These are phyloP conservation scores for Melanostoma mellinum DNA, from an alignment of 2,888 invertebrate species.

Conservation along the genomic window DNA sequence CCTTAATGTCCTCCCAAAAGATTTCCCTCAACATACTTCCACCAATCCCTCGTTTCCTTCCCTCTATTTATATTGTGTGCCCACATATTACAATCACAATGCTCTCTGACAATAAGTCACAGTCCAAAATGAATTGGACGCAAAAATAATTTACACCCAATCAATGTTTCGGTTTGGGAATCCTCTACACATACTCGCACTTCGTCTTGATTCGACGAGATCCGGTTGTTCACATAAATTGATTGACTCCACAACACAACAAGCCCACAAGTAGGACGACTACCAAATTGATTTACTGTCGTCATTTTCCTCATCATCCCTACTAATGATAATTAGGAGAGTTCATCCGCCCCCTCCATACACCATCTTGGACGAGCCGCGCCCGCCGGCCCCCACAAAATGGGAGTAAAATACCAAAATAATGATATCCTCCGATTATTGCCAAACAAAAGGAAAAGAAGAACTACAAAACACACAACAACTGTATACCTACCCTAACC, in stretches of 20 bases:
- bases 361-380: slow-evolving; percentile 29
- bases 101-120: slow-evolving; percentile 56
- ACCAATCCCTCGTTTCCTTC: slow-evolving; percentile 12
- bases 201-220: slow-evolving; percentile 22
- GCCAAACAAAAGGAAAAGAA: slow-evolving; percentile 52
- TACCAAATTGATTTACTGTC: slow-evolving; percentile 69
- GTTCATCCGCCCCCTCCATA: slow-evolving; percentile 56
- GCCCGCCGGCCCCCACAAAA: slow-evolving; percentile 29
- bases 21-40: neutral
- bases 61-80: neutral
- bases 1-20: slow-evolving; percentile 24
- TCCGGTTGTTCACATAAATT: slow-evolving; percentile 65
- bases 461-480: slow-evolving; percentile 24
- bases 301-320: slow-evolving; percentile 58
- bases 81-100: slow-evolving; percentile 18
- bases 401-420: slow-evolving; percentile 68
- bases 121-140: slow-evolving; percentile 56
- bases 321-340: slow-evolving; percentile 71
- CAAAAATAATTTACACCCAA: slow-evolving; percentile 71
- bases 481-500: slow-evolving; percentile 45
- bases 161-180: slow-evolving; percentile 55
- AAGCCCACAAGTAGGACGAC: slow-evolving; percentile 44
- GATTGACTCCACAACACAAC: slow-evolving; percentile 60
- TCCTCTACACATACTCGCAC: slow-evolving; percentile 9
- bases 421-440: slow-evolving; percentile 72